Conservation (phyloP, 2,113 vertebrate species). For the Indicator maculatus region DNA sequence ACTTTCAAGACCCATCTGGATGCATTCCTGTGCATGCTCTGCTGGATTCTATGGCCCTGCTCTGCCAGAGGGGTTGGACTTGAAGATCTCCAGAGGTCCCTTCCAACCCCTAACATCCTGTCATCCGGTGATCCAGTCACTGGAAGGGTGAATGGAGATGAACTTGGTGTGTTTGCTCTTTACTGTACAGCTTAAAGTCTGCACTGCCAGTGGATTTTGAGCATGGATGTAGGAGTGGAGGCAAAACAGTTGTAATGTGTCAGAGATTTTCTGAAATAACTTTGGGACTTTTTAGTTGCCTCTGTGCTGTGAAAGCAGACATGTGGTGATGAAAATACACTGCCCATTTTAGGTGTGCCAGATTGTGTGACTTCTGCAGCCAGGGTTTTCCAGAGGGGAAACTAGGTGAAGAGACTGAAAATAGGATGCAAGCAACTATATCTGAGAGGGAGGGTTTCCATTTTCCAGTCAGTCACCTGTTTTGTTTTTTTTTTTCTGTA, state of each 20-base stretch:
- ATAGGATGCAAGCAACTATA: neutral
- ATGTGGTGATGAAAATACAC: neutral
- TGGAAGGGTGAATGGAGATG: neutral
- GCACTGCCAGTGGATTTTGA: neutral
- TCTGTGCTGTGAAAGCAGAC: constrained; percentile 13
- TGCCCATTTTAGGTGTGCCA: constrained; percentile 30
- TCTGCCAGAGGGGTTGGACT: no score
- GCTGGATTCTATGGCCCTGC: no score
- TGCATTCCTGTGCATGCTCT: no score
- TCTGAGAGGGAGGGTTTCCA: neutral
- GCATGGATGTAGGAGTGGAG: neutral
- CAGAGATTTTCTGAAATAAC: constrained; percentile 38
- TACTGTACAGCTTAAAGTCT: neutral
- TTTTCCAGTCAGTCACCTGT: neutral
- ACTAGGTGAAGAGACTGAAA: neutral
- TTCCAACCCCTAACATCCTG: no score
- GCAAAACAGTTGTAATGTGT: neutral
- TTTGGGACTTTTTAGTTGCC: constrained; percentile 31
- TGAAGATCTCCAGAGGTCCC: no score
- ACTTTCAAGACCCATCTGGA: no score
- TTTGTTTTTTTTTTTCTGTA: neutral
- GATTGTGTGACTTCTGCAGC: neutral
- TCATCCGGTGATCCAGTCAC: neutral
- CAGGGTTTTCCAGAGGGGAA: constrained; percentile 56
- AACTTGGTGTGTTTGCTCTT: neutral